Percentiles rank a stretch among this genome's conserved stretches.
Evolutionary conservation across 2,113 vertebrate genomes (phyloP).

Genomic region (Leptosomus discolor): DNA sequence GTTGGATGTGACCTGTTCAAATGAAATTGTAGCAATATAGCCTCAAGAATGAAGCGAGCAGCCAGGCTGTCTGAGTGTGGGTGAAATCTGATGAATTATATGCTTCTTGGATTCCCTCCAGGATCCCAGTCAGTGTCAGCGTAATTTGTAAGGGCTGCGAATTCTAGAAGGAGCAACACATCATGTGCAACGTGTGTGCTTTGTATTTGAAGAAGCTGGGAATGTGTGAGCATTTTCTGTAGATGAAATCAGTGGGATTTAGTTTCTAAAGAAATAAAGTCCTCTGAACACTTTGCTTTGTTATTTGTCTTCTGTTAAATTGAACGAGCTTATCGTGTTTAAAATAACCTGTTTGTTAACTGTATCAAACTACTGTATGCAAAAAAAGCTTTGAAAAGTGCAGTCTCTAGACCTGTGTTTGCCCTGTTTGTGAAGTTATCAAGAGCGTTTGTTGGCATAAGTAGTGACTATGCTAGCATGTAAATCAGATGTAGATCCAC

Average conservation of each 20-base stretch:
- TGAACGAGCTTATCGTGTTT: fast-evolving
- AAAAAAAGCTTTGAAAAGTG: background rate
- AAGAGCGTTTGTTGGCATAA: background rate
- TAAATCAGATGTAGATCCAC: background rate
- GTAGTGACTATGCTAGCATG: background rate
- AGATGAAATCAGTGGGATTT: conserved; percentile 36
- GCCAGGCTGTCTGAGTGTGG: conserved; percentile 35
- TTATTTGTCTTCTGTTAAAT: background rate
- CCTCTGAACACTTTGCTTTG: background rate
- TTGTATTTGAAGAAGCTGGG: background rate
- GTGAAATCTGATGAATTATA: conserved; percentile 64
- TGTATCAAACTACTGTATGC: background rate
- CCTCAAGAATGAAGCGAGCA: conserved; percentile 41
- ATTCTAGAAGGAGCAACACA: conserved; percentile 11
- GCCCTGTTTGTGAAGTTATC: background rate
- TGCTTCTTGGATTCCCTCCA: conserved; percentile 32
- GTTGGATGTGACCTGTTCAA: conserved; percentile 36
- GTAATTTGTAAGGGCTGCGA: background rate
- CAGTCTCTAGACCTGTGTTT: background rate
- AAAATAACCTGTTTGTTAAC: background rate
- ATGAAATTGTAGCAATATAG: conserved; percentile 13
- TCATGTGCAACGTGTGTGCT: background rate
- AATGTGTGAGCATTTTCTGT: background rate
- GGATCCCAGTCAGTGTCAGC: background rate
- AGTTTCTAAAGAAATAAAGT: conserved; percentile 24